phyloP scores from a whole-genome alignment of 2,113 vertebrate species.

The Thamnophis sirtalis region DNA sequence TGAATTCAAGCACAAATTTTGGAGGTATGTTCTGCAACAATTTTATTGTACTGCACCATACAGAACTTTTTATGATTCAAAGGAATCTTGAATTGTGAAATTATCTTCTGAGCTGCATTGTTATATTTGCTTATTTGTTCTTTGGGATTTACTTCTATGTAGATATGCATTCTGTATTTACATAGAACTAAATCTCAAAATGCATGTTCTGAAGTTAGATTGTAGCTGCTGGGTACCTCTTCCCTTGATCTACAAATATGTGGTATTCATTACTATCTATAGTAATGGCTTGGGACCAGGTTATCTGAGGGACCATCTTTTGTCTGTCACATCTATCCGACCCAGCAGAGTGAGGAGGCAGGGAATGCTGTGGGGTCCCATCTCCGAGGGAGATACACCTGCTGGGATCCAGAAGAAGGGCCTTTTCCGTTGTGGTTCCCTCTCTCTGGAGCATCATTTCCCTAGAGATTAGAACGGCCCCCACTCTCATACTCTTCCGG shows the following conservation, averaged over 20 bases:
- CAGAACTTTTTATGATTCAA: not conserved
- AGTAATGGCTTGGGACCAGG: no score
- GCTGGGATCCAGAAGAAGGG: no score
- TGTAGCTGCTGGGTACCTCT: not conserved
- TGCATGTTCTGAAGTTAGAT: not conserved
- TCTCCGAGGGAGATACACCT: no score
- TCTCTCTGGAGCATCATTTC: no score
- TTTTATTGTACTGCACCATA: not conserved
- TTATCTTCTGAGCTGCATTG: not conserved
- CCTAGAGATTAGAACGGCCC: no score
- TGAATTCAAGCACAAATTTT: not conserved
- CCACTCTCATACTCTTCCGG: no score
- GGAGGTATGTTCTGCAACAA: conserved; percentile 43
- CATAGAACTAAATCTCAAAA: not conserved
- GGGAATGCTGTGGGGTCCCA: no score
- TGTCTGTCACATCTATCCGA: no score
- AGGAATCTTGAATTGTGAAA: not conserved
- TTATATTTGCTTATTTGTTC: not conserved
- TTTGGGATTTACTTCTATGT: not conserved
- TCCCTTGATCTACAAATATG: no score
- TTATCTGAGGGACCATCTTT: no score
- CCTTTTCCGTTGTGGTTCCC: no score
- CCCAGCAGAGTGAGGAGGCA: no score
- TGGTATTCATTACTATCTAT: not conserved
- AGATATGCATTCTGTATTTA: not conserved